Evolutionary conservation across 64 coral and sea anemone species (phyloP), one percentile per base, ranked within the genome.

Genomic region (Pocillopora damicornis): DNA sequence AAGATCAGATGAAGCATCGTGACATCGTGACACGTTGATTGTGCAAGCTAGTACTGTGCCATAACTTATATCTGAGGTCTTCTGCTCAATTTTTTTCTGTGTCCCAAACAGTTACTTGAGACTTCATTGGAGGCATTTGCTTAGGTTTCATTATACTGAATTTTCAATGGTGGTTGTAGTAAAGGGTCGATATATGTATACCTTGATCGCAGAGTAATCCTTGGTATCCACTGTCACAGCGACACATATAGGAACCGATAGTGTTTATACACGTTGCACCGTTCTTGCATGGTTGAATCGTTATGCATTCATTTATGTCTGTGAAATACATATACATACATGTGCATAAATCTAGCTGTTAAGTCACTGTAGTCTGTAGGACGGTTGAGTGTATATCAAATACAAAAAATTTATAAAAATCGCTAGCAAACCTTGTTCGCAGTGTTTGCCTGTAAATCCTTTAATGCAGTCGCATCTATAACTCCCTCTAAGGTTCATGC

Each of bases 171-270:
- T 30, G 30, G 30, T 30, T 30, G 0, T 30, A 30, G 30, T 30
- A 30, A 30, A 30, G 30, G 30, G 30, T 30, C 30, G 30, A 30
- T 30, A 30, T 30, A 30, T 0, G 30, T 30, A 30, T 35, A 92
- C 91, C 91, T 57, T 88, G 87, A 22, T 88, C 86, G 18, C 91
- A 92, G 6, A 74, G 77, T 88, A 67, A 57, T 35, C 91, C 91
- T 22, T 12, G 15, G n/a, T 76, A 92, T 13, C 91, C 91, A 25
- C 34, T 34, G 1, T 35, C 22, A 14, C 91, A 92, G 34, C 59
- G 58, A 64, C 91, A 92, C 0, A 59, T 42, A 13, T 88, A 92
- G 6, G 37, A 17, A 17, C 90, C 90, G 73, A 51, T 26, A 14
- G 67, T 58, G 59, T 92, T 86, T 26, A 87, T 76, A 80, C 90